Evolutionary conservation across 1,140 invertebrate species (phyloP).

Genomic region (Panagrolaimus sp.): DNA sequence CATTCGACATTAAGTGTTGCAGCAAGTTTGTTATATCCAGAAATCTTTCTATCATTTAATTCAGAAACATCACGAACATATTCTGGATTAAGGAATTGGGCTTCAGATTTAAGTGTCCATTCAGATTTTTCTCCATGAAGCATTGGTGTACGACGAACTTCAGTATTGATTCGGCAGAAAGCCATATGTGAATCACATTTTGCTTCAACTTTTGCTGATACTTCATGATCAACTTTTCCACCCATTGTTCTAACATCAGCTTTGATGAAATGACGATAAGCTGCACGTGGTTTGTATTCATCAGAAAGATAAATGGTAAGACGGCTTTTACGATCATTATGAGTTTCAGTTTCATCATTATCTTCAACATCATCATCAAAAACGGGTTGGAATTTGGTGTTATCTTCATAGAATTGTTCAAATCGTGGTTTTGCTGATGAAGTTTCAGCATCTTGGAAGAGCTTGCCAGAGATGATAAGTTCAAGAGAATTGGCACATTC

Average conservation of each 20-base stretch:
- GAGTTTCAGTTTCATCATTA: too few species aligned
- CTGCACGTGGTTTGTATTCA: conserved; percentile 7
- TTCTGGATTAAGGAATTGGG: conserved; percentile 31
- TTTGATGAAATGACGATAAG: conserved; percentile 5
- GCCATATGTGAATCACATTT: neutral
- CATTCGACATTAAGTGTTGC: neutral
- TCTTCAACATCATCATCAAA: neutral
- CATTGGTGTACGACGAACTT: conserved; percentile 17
- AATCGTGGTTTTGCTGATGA: too few species aligned
- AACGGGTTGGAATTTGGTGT: neutral
- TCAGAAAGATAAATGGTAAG: neutral
- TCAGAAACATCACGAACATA: conserved; percentile 15
- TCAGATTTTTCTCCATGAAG: neutral
- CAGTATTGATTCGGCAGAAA: conserved; percentile 17
- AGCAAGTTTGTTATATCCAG: neutral
- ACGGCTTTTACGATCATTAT: neutral
- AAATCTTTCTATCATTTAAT: neutral
- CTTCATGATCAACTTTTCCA: neutral
- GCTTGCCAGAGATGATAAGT: neutral
- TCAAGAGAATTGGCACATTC: too few species aligned
- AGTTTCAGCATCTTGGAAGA: neutral
- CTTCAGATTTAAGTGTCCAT: conserved; percentile 28
- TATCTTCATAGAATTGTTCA: neutral
- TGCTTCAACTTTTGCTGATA: neutral
- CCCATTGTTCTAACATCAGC: neutral